Percentiles rank a stretch among this genome's conserved stretches.
phyloP scores from a whole-genome alignment of 2,888 invertebrate species.

The Gymnoscelis rufifasciata region DNA sequence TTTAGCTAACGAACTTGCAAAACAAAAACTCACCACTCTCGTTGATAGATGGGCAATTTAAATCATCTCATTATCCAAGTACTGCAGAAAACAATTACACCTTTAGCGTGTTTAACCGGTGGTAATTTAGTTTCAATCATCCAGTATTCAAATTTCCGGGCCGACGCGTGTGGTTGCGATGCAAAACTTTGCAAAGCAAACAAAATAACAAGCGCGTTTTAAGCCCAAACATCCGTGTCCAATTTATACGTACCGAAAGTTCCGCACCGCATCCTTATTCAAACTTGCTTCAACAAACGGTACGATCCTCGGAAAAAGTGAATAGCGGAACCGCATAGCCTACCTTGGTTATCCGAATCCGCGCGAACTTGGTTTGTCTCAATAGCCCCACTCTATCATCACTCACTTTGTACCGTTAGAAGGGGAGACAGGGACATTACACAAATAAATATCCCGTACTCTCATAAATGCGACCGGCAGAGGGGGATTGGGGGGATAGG shows the following conservation, averaged over 20 bases:
- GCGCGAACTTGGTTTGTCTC: too few species aligned
- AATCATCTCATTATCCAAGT: too few species aligned
- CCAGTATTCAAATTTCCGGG: slow-evolving; percentile 22
- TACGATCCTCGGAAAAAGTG: not conserved
- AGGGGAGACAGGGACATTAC: too few species aligned
- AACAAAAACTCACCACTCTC: not conserved
- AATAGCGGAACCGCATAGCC: too few species aligned
- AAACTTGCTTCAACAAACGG: slow-evolving; percentile 23
- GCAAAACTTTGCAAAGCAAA: slow-evolving; percentile 28
- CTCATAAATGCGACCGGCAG: too few species aligned
- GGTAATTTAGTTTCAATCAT: slow-evolving; percentile 12
- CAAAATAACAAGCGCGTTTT: slow-evolving; percentile 30
- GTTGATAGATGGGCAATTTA: too few species aligned
- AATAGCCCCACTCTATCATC: too few species aligned
- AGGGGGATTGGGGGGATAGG: too few species aligned
- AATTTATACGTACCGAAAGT: slow-evolving; percentile 31
- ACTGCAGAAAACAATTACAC: slow-evolving; percentile 1
- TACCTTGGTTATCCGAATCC: too few species aligned
- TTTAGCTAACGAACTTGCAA: not conserved
- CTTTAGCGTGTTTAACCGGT: slow-evolving; percentile 7
- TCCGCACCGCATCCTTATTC: slow-evolving; percentile 29
- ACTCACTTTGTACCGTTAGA: too few species aligned
- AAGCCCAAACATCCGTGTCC: slow-evolving; percentile 27
- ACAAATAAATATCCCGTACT: too few species aligned
- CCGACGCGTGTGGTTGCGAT: slow-evolving; percentile 20